Conservation (phyloP, 2,888 invertebrate species). For the Dryococelus australis region DNA sequence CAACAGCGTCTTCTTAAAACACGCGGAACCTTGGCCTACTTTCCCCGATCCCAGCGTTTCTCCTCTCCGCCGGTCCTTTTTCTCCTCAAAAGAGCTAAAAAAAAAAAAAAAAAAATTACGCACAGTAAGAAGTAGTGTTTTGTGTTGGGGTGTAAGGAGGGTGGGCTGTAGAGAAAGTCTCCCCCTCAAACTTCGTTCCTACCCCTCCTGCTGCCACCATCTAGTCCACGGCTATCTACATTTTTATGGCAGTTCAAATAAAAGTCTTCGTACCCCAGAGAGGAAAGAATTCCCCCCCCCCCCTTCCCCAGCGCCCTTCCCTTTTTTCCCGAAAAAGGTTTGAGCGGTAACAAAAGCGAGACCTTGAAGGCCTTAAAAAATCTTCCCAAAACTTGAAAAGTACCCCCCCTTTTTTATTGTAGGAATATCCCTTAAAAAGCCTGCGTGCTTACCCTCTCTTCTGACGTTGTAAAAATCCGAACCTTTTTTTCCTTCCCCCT, state of each 20-base stretch:
- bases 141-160: background rate
- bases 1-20: too few species aligned
- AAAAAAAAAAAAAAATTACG: too few species aligned
- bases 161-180: background rate
- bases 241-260: slow-evolving; percentile 21
- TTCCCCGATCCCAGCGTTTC: too few species aligned
- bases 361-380: slow-evolving; percentile 40
- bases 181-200: background rate
- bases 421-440: slow-evolving; percentile 6
- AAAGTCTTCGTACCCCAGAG: background rate
- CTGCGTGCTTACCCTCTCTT: background rate
- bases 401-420: background rate
- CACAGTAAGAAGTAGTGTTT: too few species aligned
- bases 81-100: too few species aligned
- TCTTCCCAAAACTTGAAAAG: slow-evolving; percentile 33
- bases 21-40: too few species aligned
- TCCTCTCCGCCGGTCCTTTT: too few species aligned
- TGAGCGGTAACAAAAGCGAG: slow-evolving; percentile 37
- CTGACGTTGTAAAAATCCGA: slow-evolving; percentile 3
- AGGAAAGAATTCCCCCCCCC: background rate
- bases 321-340: slow-evolving; percentile 3
- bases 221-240: background rate
- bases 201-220: background rate
- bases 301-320: too few species aligned
- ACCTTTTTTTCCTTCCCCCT: slow-evolving; percentile 17